Evolutionary conservation across 92 coral and sea anemone species (phyloP).

Genomic region (Parazoanthus swiftii): DNA sequence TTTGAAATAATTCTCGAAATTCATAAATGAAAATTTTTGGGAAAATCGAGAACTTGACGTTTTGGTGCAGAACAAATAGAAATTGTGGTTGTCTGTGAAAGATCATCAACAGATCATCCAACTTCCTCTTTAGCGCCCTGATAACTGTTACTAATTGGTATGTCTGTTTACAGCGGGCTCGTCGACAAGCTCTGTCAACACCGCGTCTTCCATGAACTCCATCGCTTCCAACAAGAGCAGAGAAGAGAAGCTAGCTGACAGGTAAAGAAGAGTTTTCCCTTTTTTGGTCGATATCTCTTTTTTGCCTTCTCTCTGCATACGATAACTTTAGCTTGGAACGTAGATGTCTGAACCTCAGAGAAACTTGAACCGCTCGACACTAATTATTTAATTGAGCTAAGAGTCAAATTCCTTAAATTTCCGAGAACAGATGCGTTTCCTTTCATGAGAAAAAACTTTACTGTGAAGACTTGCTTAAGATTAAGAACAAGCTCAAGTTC

Average conservation of each 20-base stretch:
- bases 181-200: conserved; percentile 65
- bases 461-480: too few relatives aligned
- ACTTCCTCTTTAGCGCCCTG: neutral
- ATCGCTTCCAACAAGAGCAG: conserved; percentile 77
- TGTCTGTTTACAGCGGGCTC: conserved; percentile 60
- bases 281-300: neutral
- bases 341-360: neutral
- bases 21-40: too few relatives aligned
- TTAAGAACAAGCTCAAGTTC: too few relatives aligned
- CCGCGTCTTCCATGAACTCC: conserved; percentile 68
- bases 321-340: neutral
- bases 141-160: neutral
- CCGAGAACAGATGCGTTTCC: too few relatives aligned
- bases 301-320: neutral
- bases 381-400: too few relatives aligned
- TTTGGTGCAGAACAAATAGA: too few relatives aligned
- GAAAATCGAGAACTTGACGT: too few relatives aligned
- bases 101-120: neutral
- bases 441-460: too few relatives aligned
- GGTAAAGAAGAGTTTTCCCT: conserved; percentile 49
- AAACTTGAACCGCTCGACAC: too few relatives aligned
- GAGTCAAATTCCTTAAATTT: too few relatives aligned
- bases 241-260: conserved; percentile 90
- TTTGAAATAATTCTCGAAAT: too few relatives aligned
- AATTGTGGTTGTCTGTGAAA: neutral